Percentiles rank a stretch among this genome's conserved stretches.
These are phyloP conservation scores for Odontamblyopus lacepedii DNA, from an alignment of 2,797 vertebrate species.

Conservation along the genomic window DNA sequence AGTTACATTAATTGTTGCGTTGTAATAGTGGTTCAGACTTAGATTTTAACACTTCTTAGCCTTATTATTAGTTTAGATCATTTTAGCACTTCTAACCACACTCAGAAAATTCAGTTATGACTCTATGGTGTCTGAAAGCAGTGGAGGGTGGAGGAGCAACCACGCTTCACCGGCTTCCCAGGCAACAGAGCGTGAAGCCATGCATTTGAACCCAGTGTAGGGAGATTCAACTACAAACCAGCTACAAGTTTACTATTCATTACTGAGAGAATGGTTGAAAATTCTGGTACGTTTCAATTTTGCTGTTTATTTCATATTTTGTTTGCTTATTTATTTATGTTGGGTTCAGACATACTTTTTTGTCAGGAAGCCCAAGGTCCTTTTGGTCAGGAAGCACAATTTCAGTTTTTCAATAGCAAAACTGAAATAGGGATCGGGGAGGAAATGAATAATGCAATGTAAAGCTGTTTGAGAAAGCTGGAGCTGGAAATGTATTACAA, in stretches of 20 bases:
- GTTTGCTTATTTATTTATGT: not conserved
- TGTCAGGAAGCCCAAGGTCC: not conserved
- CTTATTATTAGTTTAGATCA: too few species aligned
- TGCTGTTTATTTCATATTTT: not conserved
- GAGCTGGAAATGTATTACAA: not conserved
- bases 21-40: too few species aligned
- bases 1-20: too few species aligned
- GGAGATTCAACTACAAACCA: not conserved
- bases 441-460: not conserved
- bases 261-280: not conserved
- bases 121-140: slow-evolving; percentile 1
- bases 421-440: too few species aligned
- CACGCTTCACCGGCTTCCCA: slow-evolving; percentile 38
- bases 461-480: not conserved
- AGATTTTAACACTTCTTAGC: too few species aligned
- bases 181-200: slow-evolving; percentile 35
- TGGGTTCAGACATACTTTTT: not conserved
- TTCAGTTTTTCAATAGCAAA: too few species aligned
- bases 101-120: not conserved
- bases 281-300: not conserved
- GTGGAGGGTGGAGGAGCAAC: slow-evolving; percentile 30
- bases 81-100: not conserved
- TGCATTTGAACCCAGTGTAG: slow-evolving; percentile 5
- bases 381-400: not conserved
- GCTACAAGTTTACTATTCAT: not conserved